Evolutionary conservation across 2,888 invertebrate species (phyloP), one percentile per base, ranked within the genome.

Genomic region (Augochlorella aurata): DNA sequence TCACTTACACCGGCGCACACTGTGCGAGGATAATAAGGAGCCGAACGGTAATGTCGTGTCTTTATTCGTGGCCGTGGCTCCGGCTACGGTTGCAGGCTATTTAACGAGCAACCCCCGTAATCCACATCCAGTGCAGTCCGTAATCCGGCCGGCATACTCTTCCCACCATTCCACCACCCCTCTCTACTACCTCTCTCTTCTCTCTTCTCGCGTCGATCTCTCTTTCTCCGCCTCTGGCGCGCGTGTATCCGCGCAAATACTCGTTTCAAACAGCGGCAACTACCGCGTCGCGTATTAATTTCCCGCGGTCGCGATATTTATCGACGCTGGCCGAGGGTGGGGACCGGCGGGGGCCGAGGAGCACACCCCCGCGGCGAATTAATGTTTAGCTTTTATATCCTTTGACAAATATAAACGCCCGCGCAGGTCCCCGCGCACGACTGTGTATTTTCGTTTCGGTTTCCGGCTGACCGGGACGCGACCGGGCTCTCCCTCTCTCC

Each of bases 21-120:
- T n/a, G 76, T 65, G 63, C 52, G 61, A 71, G 65, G 80, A 87
- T 87, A 84, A 86, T 87, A 85, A 84, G 84, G 86, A 82, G 65
- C 67, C 73, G 77, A 78, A 73, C 74, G 58, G 50, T 74, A 80
- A 71, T 74, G 76, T 65, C 74, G 72, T 67, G 76, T 84, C 87
- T 86, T 88, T 85, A 86, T 88, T 88, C 83, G 67, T 45, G 71
- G 77, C 72, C 52, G 73, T 54, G 72, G 47, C 58, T 76, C 50
- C 50, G 16, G 52, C 75, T 73, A 76, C 61, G 65, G 85, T 89
- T 87, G 87, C 89, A 81, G 85, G 78, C 87, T 89, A 88, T 90
- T 91, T 91, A 90, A 90, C 90, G 85, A 89, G 79, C 87, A 77
- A 68, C 86, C 83, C 86, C 63, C 84, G 80, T 90, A 91, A 91